Base-by-base conservation (phyloP, 1,140 invertebrate species). In the Procambarus virginalis region DNA sequence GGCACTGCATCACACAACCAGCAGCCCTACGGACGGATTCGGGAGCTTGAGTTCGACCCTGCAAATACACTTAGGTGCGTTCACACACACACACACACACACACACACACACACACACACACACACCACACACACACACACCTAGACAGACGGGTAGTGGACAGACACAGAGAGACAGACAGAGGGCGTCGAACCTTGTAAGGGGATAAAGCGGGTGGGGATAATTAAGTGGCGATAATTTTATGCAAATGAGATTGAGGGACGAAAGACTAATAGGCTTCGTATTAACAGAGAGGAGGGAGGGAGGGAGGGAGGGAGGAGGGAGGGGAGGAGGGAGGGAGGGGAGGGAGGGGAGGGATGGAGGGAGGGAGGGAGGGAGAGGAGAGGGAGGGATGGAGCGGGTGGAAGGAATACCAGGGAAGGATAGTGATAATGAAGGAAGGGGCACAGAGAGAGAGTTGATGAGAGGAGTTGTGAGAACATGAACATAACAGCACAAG, bases 241-340 rank as follows among this genome's bases (percentile, higher is more conserved):
- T 60, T 81, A 81, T 81, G 79, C n/a, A 60, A 81, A 81, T 81
- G 79, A 81, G 79, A 60, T 60, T 81, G 45, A 81, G 79, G 79
- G 51, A 81, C 48, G 55, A 22, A 58, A 81, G 55, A 81, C 79
- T 81, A 81, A 81, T 81, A 81, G 79, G 79, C 79, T 55, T 81
- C 64, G 64, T 68, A 68, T 68, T 17, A 68, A 68, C 64, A n/a
- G 64, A 68, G 64, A 51, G 60, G 34, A 51, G 60, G 51, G 45
- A 22, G 68, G 68, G 12, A 46, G 58, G 46, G 34, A 68, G 76
- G 49, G 76, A 78, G 46, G 46, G 76, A 10, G 46, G 22, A 22
- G 55, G 51, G 51, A 60, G 51, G 79, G 34, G 12, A 3, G 49
- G 51, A 12, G 22, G 5, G n/a, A 20, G 20, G 12, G 51, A 12